Conservation (phyloP, 2,888 invertebrate genomes). For the Drosophila pegasa region DNA sequence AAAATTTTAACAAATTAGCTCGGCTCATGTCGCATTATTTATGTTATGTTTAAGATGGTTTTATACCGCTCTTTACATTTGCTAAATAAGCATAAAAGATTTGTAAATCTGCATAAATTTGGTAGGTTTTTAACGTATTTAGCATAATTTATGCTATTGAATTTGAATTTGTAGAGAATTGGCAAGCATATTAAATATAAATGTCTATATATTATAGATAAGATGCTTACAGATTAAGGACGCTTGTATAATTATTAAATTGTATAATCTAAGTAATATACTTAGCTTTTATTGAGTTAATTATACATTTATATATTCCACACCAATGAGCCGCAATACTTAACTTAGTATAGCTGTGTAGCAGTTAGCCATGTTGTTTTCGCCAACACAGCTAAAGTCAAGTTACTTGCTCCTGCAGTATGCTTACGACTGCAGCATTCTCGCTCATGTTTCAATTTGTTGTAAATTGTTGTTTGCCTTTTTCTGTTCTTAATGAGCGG, state of each 20-base stretch:
- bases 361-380: slow-evolving; percentile 11
- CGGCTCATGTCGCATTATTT: slow-evolving; percentile 17
- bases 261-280: neutral
- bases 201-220: neutral
- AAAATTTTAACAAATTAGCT: slow-evolving; percentile 26
- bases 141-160: neutral
- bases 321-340: neutral
- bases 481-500: too few species aligned
- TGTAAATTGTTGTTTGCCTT: neutral
- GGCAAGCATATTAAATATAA: neutral
- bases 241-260: neutral
- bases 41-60: neutral
- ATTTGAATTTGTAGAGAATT: neutral
- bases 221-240: neutral
- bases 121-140: neutral
- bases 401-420: neutral
- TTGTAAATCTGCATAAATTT: slow-evolving; percentile 11
- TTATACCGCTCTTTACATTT: slow-evolving; percentile 13
- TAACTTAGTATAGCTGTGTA: neutral
- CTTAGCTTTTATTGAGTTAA: neutral
- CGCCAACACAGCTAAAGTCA: slow-evolving; percentile 23
- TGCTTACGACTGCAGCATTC: neutral
- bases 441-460: neutral
- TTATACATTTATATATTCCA: slow-evolving; percentile 1
- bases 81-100: slow-evolving; percentile 3